Evolutionary conservation across 1,140 invertebrate genomes (phyloP), one percentile per base, ranked within the genome.

Genomic region (Lucilia cuprina): DNA sequence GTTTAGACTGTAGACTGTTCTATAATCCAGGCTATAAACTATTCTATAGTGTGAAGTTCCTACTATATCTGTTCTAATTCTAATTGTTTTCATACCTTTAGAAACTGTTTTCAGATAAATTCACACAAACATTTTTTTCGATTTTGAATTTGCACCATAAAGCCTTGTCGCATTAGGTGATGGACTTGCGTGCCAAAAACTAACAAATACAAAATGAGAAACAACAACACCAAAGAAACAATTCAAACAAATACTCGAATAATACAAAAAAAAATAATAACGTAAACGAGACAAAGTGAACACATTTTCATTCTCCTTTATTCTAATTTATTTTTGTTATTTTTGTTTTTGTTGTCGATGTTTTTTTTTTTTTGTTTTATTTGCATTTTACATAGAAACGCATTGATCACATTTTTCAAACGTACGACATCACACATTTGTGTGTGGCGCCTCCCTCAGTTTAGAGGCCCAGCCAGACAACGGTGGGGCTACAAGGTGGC

Each of bases 361-460:
- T 80, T n/a, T 47, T 25, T 80, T 47, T 49, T 21, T 49, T 80
- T n/a, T 19, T 49, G n/a, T 47, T 49, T 49, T 49, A 19, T 70
- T 17, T 70, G 50, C 17, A 55, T 55, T 55, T 55, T 60, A 60
- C 55, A 17, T 70, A 80, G 41, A 80, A 80, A 80, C 77, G 77
- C 77, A 80, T 80, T 80, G 77, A 80, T 50, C 47, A 80, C 41
- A 80, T 80, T 80, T 49, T 80, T 80, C 41, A 77, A 80, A 21
- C 77, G 21, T 19, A 80, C 77, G 77, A 80, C 41, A 49, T 80
- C 77, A 50, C 74, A 70, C 65, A 70, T 70, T 70, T 50, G 77
- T 80, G 41, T 80, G 77, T 80, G 77, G 77, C 77, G 77, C 77
- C 77, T 80, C 47, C 77, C 77, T 80, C 77, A 80, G 77, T 50